phyloP scores from a whole-genome alignment of 2,888 invertebrate genomes.

The Subacronicta megacephala region DNA sequence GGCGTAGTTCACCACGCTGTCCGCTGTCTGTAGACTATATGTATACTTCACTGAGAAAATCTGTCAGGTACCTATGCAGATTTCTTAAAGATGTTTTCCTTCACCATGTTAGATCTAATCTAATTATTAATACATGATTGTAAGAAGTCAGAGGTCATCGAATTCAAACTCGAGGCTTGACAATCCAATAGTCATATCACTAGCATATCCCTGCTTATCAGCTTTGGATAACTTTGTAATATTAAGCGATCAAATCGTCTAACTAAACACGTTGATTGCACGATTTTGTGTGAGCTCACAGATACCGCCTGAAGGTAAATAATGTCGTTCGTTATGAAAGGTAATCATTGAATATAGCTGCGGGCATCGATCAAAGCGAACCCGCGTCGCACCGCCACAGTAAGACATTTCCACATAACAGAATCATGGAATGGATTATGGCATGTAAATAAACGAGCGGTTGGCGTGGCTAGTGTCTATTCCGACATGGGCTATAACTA shows the following conservation, averaged over 20 bases:
- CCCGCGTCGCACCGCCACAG: slow-evolving; percentile 53
- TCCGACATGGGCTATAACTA: slow-evolving; percentile 83
- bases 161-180: too few relatives aligned
- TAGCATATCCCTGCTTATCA: too few relatives aligned
- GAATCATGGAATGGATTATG: slow-evolving; percentile 71
- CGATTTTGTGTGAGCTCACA: slow-evolving; percentile 13
- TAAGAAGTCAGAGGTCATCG: too few relatives aligned
- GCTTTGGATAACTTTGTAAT: slow-evolving; percentile 24
- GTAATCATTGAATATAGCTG: slow-evolving; percentile 44
- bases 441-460: slow-evolving; percentile 85
- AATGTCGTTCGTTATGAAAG: slow-evolving; percentile 44
- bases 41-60: too few relatives aligned
- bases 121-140: too few relatives aligned
- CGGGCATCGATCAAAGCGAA: slow-evolving; percentile 64
- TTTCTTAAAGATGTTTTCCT: too few relatives aligned
- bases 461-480: slow-evolving; percentile 87
- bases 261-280: slow-evolving; percentile 29
- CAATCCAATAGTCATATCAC: too few relatives aligned
- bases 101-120: too few relatives aligned
- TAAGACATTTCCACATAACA: slow-evolving; percentile 79
- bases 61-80: too few relatives aligned
- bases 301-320: slow-evolving; percentile 33
- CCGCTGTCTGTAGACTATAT: too few relatives aligned
- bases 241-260: slow-evolving; percentile 28
- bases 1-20: too few relatives aligned